Base-by-base conservation (phyloP, 23 tunicate genomes). In the Oikopleura vanhoeffeni region DNA sequence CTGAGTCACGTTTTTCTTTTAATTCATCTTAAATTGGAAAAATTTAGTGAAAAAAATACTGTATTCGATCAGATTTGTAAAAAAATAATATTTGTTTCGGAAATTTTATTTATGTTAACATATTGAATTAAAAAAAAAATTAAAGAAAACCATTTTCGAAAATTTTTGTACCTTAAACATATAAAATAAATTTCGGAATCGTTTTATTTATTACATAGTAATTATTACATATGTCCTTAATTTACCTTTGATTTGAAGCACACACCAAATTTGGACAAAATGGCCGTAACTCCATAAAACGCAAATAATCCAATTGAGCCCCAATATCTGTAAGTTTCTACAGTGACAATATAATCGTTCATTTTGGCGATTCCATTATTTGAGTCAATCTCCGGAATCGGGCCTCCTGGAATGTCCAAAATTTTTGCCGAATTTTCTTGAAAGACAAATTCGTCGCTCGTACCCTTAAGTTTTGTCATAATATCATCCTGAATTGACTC, bases 221-320 rank as follows among this genome's bases (percentile, higher is more conserved):
- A n/a, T n/a, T n/a, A n/a, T n/a, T n/a, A n/a, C n/a, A n/a, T n/a
- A n/a, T n/a, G n/a, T n/a, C n/a, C n/a, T n/a, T n/a, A 49, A 49
- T 24, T 13, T 8, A 49, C 79, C 79, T 71, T 71, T 18, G 79
- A 71, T 71, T 71, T 71, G 38, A 71, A 30, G 35, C 79, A 71
- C 4, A 71, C 79, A 30, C 79, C 79, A 71, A 30, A 13, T 30
- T 71, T 71, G 79, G 79, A 71, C 38, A 71, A 71, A 71, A 71
- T 71, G 34, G 79, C 79, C 4, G 32, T 30, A 24, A 71, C 4
- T 3, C 36, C 79, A 71, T 18, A 71, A 18, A 71, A 32, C 3
- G 79, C 27, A 32, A 71, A 71, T 28, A 71, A 32, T 71, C 79
- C 79, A 18, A 71, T 30, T 32, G 79, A 71, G 3, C 34, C 2